Evolutionary conservation across 2,113 vertebrate species (phyloP).

Genomic region (Mustela nigripes): DNA sequence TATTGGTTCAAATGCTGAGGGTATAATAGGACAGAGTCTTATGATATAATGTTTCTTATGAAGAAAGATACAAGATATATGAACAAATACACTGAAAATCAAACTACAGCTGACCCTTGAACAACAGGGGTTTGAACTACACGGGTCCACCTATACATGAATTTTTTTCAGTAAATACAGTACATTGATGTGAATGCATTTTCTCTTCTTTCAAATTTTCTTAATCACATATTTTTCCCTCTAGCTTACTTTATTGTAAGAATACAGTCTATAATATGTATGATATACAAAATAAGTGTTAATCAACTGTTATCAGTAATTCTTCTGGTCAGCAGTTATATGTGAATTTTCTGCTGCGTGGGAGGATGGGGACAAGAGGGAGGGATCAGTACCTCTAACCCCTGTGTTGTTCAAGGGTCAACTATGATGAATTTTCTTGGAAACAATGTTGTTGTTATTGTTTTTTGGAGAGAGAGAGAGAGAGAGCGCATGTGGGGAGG

Average conservation of each 20-base stretch:
- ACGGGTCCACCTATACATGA: not conserved
- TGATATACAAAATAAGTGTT: not conserved
- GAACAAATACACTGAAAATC: conserved; percentile 20
- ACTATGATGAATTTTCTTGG: not conserved
- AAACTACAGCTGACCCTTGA: not conserved
- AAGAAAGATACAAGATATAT: not conserved
- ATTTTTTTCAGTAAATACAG: not conserved
- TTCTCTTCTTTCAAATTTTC: not conserved
- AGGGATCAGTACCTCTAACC: not conserved
- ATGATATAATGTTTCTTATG: not conserved
- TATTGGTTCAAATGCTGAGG: not conserved
- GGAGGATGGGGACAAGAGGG: not conserved
- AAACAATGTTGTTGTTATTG: not conserved
- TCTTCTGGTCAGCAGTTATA: not conserved
- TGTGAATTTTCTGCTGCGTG: not conserved
- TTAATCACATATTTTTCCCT: not conserved
- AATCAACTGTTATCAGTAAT: not conserved
- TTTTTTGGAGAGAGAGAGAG: not conserved
- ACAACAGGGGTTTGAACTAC: not conserved
- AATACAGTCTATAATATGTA: not conserved
- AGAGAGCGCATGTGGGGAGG: fast-evolving
- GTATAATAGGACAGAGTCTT: not conserved
- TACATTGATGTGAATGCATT: not conserved
- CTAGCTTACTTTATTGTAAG: not conserved
- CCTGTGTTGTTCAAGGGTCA: not conserved